Evolutionary conservation across 2,888 invertebrate species (phyloP).

Genomic region (Zelleria hepariella): DNA sequence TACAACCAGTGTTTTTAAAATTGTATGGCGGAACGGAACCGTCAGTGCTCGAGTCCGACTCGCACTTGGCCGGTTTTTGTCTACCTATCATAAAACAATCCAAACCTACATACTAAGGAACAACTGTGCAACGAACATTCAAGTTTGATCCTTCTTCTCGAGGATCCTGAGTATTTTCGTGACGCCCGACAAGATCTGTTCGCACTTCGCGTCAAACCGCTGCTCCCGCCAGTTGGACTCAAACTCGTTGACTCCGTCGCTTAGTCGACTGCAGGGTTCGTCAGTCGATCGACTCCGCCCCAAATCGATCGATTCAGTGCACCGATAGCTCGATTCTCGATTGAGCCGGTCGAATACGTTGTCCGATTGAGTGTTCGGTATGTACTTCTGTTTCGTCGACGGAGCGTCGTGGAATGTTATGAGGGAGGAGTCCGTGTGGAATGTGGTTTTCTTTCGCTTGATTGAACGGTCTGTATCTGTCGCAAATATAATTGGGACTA

Average conservation of each 20-base stretch:
- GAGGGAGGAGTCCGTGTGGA: conserved; percentile 37
- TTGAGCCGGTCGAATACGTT: not conserved
- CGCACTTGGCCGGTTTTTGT: too few relatives aligned
- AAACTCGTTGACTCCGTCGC: not conserved
- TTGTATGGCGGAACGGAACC: too few relatives aligned
- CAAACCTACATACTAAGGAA: too few relatives aligned
- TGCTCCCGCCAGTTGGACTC: not conserved
- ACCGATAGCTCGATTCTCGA: not conserved
- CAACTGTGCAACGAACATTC: conserved; percentile 14
- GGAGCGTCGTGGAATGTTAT: conserved; percentile 31
- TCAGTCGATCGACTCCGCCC: not conserved
- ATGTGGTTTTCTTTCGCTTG: conserved; percentile 37
- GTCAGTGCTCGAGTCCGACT: too few relatives aligned
- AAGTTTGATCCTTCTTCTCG: conserved; percentile 37
- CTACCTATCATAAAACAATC: too few relatives aligned
- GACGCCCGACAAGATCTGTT: conserved; percentile 36
- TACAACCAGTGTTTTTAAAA: too few relatives aligned
- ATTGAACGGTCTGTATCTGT: not conserved
- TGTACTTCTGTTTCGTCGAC: conserved; percentile 2
- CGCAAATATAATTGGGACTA: not conserved
- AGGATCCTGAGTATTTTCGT: conserved; percentile 42
- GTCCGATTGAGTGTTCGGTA: not conserved
- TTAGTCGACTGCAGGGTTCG: not conserved
- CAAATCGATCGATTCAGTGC: not conserved
- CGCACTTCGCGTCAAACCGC: conserved; percentile 21